Conservation (phyloP, 2,113 vertebrate species). For the Thinocorus orbignyianus region DNA sequence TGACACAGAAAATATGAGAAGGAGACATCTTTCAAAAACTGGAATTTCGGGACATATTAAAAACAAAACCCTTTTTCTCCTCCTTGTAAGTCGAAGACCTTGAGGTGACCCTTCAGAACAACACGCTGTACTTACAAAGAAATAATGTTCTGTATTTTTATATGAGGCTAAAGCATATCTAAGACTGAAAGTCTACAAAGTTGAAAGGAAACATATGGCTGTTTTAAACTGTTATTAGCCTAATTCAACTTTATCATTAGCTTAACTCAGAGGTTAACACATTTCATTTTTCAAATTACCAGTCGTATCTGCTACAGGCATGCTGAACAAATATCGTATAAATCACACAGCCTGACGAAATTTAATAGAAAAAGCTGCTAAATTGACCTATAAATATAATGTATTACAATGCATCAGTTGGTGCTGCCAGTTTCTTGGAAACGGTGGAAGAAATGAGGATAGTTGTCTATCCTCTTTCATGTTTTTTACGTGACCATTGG, state of each 20-base stretch:
- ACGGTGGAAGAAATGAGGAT: background rate
- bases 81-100: background rate
- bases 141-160: background rate
- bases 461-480: background rate
- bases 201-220: conserved; percentile 36
- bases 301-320: conserved; percentile 20
- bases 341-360: conserved; percentile 44
- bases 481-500: background rate
- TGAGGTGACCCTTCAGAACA: background rate
- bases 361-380: conserved; percentile 52
- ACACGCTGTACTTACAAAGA: background rate
- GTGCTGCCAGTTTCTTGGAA: conserved; percentile 44
- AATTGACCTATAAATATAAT: conserved; percentile 45
- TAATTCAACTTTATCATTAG: conserved; percentile 51
- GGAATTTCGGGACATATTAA: background rate
- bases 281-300: conserved; percentile 41
- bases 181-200: background rate
- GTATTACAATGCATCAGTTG: background rate
- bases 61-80: background rate
- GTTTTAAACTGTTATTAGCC: conserved; percentile 26
- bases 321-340: conserved; percentile 44
- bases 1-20: background rate
- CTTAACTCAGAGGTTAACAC: conserved; percentile 44
- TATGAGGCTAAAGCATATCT: background rate
- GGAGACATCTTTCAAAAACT: background rate